A percentile compares a stretch with the other conserved stretches of the same genome.
Conservation (phyloP, 2,888 invertebrate genomes). For the Caenorhabditis virilis region DNA sequence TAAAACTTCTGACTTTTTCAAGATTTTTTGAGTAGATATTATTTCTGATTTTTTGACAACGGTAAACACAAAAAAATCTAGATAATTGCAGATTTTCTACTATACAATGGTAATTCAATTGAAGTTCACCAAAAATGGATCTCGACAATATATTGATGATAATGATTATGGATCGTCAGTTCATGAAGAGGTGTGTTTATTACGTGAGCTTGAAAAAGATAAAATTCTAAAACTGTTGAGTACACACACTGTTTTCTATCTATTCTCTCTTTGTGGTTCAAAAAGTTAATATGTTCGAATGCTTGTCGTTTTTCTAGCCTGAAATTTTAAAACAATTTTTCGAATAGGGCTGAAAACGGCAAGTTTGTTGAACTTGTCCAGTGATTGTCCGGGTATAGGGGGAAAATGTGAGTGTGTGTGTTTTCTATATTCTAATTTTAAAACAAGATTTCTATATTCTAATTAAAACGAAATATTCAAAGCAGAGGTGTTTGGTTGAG, state of each 20-base stretch:
- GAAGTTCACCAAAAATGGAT: conserved; percentile 58
- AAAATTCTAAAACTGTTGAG: too few species aligned
- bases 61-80: neutral
- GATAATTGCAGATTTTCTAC: conserved; percentile 31
- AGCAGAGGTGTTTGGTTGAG: neutral
- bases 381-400: neutral
- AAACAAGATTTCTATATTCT: neutral
- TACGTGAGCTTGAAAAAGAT: neutral
- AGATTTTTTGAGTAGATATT: too few species aligned
- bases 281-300: too few species aligned
- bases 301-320: too few species aligned
- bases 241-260: conserved; percentile 1
- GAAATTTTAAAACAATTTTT: too few species aligned
- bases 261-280: conserved; percentile 1
- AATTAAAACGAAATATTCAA: neutral
- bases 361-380: neutral
- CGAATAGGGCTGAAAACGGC: too few species aligned
- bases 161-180: conserved; percentile 60
- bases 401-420: neutral
- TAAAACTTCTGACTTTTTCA: too few species aligned
- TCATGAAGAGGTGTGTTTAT: conserved; percentile 65
- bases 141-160: conserved; percentile 44
- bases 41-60: conserved; percentile 22
- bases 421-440: neutral
- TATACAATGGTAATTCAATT: conserved; percentile 56